phyloP scores from a whole-genome alignment of 2,113 vertebrate genomes.

The Trinectes maculatus region DNA sequence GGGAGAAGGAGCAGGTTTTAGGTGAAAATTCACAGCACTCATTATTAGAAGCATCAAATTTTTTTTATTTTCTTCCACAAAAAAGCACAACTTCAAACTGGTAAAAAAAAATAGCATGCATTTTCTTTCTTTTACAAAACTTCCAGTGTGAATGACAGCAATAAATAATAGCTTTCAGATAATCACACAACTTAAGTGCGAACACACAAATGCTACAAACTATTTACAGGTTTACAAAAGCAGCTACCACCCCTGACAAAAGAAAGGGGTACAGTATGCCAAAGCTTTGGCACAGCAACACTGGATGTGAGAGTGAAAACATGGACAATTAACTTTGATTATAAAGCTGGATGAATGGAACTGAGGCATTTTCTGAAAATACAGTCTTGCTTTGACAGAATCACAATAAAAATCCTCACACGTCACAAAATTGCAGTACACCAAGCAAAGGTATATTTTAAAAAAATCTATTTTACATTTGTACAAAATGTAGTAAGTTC shows the following conservation, averaged over 20 bases:
- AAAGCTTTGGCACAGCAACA: slow-evolving; percentile 18
- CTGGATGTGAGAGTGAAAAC: slow-evolving; percentile 28
- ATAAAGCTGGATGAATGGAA: slow-evolving; percentile 48
- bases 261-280: slow-evolving; percentile 11
- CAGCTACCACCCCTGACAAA: slow-evolving; percentile 48
- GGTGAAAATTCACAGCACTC: slow-evolving; percentile 45
- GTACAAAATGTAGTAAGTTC: slow-evolving; percentile 81
- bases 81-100: slow-evolving; percentile 45
- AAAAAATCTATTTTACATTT: slow-evolving; percentile 79
- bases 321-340: slow-evolving; percentile 15
- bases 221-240: slow-evolving; percentile 73
- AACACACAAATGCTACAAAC: slow-evolving; percentile 72
- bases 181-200: slow-evolving; percentile 75
- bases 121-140: slow-evolving; percentile 53
- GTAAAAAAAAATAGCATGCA: slow-evolving; percentile 55
- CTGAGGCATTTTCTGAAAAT: slow-evolving; percentile 84
- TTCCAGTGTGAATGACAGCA: slow-evolving; percentile 77
- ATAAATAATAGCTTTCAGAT: slow-evolving; percentile 79
- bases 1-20: neutral
- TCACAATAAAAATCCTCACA: slow-evolving; percentile 75
- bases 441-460: slow-evolving; percentile 68
- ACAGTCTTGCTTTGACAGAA: slow-evolving; percentile 30
- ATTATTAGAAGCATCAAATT: slow-evolving; percentile 37
- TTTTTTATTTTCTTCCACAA: slow-evolving; percentile 60
- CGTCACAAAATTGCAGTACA: slow-evolving; percentile 77